A percentile compares a stretch with the other conserved stretches of the same genome.
These are phyloP conservation scores for Tamias sibiricus DNA, from an alignment of 2,113 vertebrate genomes.

Conservation along the genomic window DNA sequence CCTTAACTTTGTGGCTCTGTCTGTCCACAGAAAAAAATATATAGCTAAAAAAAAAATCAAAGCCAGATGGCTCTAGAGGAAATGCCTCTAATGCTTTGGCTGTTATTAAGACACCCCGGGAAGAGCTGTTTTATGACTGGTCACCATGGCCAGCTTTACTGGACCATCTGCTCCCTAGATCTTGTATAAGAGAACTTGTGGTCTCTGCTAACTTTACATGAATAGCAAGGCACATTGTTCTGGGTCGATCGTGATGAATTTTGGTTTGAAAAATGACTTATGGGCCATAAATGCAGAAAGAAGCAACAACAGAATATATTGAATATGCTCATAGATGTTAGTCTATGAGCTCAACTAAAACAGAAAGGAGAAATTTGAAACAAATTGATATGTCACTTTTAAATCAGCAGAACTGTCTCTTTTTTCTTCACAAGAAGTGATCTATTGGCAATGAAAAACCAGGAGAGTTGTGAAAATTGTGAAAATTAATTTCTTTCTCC, in stretches of 20 bases:
- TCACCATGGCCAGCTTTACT: constrained; percentile 40
- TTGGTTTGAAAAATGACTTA: background rate
- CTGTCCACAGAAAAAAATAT: constrained; percentile 54
- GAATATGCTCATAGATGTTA: background rate
- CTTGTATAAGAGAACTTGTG: constrained; percentile 38
- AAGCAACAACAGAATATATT: constrained; percentile 11
- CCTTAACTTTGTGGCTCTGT: constrained; percentile 76
- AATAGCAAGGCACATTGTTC: constrained; percentile 39
- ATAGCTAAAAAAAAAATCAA: constrained; percentile 39
- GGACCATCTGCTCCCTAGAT: constrained; percentile 71
- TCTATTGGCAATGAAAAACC: background rate
- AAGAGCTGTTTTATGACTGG: constrained; percentile 65
- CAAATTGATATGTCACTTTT: background rate
- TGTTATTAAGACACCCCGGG: constrained; percentile 69
- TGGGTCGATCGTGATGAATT: background rate
- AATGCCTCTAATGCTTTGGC: constrained; percentile 72
- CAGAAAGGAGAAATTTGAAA: background rate
- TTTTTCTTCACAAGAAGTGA: constrained; percentile 3
- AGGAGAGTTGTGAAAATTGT: constrained; percentile 23
- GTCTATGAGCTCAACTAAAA: constrained; percentile 20
- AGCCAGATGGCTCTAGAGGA: constrained; percentile 78
- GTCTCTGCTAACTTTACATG: constrained; percentile 41
- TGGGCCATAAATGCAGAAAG: background rate
- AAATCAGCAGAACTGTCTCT: background rate
- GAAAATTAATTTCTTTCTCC: constrained; percentile 49